Evolutionary conservation across 2,113 vertebrate genomes (phyloP).

Genomic region (Megaceryle torquata): DNA sequence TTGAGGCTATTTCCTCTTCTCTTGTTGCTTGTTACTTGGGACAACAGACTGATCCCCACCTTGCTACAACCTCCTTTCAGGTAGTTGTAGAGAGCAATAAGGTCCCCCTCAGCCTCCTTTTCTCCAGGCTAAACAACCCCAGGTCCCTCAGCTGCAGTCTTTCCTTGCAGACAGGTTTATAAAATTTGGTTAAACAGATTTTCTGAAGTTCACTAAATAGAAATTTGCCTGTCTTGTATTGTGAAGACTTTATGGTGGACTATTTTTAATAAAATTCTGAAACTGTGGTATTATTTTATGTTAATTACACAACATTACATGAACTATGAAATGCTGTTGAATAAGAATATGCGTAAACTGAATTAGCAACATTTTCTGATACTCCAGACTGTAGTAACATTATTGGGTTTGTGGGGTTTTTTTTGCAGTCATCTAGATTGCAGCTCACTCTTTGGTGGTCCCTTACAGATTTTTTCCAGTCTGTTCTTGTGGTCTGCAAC

Average conservation of each 20-base stretch:
- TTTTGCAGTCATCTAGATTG: background rate
- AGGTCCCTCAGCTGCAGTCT: background rate
- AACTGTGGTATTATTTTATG: background rate
- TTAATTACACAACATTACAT: background rate
- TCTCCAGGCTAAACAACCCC: background rate
- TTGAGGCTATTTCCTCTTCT: fast-evolving
- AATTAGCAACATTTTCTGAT: background rate
- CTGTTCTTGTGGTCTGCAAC: background rate
- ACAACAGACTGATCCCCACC: background rate
- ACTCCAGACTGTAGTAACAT: background rate
- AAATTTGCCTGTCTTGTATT: background rate
- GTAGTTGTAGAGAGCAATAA: background rate
- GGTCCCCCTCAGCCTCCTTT: background rate
- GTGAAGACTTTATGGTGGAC: background rate
- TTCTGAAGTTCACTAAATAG: background rate
- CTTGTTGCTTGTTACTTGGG: fast-evolving
- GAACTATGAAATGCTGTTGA: background rate
- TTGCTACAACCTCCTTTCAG: background rate
- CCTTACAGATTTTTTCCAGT: background rate
- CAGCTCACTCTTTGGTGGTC: background rate
- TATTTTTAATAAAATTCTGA: background rate
- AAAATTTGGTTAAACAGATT: background rate
- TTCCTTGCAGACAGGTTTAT: background rate
- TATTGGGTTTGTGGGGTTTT: background rate
- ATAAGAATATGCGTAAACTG: background rate